Percentiles rank a stretch among this genome's conserved stretches.
These are phyloP conservation scores for Bubo bubo DNA, from an alignment of 2,113 vertebrate species.

Conservation along the genomic window DNA sequence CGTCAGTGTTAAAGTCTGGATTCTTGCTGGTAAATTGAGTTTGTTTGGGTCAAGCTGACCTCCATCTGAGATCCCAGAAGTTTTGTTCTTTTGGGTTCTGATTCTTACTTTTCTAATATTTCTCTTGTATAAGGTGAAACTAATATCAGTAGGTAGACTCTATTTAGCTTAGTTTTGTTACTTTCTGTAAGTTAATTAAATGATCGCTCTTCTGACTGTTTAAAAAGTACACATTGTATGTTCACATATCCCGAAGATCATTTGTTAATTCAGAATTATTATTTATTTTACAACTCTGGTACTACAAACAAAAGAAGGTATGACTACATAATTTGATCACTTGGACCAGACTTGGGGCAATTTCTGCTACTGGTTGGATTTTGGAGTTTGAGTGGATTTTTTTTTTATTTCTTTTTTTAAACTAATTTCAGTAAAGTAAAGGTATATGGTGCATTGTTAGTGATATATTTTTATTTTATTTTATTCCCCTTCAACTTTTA, in stretches of 20 bases:
- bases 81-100: not conserved
- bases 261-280: not conserved
- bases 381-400: not conserved
- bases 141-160: not conserved
- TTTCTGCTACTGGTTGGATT: not conserved
- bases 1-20: not conserved
- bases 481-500: conserved; percentile 43
- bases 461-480: not conserved
- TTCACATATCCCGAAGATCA: not conserved
- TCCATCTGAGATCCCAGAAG: not conserved
- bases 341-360: not conserved
- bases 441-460: not conserved
- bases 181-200: not conserved
- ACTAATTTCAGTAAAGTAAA: not conserved
- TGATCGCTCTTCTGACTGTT: not conserved
- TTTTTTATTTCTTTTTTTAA: not conserved
- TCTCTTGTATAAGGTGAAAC: not conserved
- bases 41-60: conserved; percentile 63
- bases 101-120: not conserved
- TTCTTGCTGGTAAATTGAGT: not conserved
- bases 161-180: not conserved
- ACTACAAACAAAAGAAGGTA: not conserved
- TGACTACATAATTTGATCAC: not conserved
- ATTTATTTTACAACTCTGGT: not conserved
- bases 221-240: not conserved